These are phyloP conservation scores for Sciurus niger DNA, from an alignment of 2,113 vertebrate genomes.

Conservation along the genomic window DNA sequence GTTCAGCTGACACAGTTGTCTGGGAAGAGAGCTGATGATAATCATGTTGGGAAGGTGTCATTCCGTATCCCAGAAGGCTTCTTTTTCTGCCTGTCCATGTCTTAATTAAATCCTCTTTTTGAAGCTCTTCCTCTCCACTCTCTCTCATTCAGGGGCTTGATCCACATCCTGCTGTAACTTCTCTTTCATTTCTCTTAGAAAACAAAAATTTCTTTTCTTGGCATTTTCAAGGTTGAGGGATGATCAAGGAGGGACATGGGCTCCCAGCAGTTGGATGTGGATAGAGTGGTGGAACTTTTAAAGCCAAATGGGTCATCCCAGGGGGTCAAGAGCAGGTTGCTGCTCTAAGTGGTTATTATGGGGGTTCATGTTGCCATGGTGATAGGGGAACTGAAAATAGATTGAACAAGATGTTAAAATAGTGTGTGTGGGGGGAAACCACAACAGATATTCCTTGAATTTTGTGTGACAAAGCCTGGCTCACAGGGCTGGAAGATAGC, in stretches of 20 bases:
- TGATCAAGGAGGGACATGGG: not conserved
- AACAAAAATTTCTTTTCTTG: not conserved
- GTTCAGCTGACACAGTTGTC: too few relatives aligned
- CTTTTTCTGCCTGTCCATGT: not conserved
- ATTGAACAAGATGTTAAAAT: constrained; percentile 47
- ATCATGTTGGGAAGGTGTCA: not conserved
- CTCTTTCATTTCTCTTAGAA: constrained; percentile 11
- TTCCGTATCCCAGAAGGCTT: not conserved
- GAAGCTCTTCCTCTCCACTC: too few relatives aligned
- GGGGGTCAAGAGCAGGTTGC: not conserved
- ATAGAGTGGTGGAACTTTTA: not conserved
- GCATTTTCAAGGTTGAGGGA: not conserved
- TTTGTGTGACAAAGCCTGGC: not conserved
- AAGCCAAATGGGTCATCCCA: not conserved
- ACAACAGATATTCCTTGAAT: not conserved
- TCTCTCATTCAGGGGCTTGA: not conserved
- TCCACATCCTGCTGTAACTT: not conserved
- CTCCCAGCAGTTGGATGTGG: not conserved
- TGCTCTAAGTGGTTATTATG: constrained; percentile 1
- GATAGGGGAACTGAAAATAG: constrained; percentile 11
- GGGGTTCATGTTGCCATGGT: not conserved
- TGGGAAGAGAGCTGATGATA: not conserved
- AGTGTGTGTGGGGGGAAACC: not conserved
- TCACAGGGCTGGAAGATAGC: not conserved
- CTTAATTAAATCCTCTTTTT: not conserved